Evolutionary conservation across 2,113 vertebrate genomes (phyloP).

Genomic region (Trinectes maculatus): DNA sequence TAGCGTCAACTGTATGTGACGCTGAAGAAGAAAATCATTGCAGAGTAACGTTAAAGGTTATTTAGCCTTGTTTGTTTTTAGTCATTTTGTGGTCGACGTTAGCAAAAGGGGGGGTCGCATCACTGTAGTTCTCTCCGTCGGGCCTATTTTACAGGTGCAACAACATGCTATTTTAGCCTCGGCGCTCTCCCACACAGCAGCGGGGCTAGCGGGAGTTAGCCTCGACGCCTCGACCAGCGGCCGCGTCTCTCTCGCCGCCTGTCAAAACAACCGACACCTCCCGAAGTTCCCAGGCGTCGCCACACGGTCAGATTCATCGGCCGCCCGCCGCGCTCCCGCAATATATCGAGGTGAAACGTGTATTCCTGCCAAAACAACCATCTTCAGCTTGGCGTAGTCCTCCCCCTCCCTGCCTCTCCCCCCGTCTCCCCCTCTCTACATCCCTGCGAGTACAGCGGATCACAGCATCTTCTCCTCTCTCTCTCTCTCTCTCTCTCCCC

Average conservation of each 20-base stretch:
- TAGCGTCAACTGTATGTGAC: slow-evolving; percentile 33
- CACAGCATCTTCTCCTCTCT: slow-evolving; percentile 77
- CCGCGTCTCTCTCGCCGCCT: slow-evolving; percentile 58
- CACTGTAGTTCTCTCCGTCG: slow-evolving; percentile 27
- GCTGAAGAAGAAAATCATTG: slow-evolving; percentile 20
- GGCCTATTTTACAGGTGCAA: slow-evolving; percentile 76
- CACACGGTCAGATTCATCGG: slow-evolving; percentile 52
- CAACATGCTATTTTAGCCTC: slow-evolving; percentile 76
- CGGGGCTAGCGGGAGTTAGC: slow-evolving; percentile 74
- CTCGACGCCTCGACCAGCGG: slow-evolving; percentile 53
- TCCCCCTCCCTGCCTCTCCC: slow-evolving; percentile 62
- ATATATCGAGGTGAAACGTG: slow-evolving; percentile 47
- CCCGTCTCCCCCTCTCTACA: slow-evolving; percentile 60
- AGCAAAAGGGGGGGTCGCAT: slow-evolving; percentile 3
- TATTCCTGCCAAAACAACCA: slow-evolving; percentile 69
- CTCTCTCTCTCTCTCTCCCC: slow-evolving; percentile 60
- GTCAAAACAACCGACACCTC: slow-evolving; percentile 73
- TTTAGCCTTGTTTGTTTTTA: slow-evolving; percentile 6
- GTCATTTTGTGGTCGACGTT: neutral
- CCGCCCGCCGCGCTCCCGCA: slow-evolving; percentile 65
- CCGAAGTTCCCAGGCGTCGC: slow-evolving; percentile 67
- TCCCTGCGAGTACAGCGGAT: slow-evolving; percentile 74
- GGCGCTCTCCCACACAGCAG: slow-evolving; percentile 67
- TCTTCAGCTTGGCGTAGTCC: slow-evolving; percentile 69
- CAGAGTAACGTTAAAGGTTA: slow-evolving; percentile 17